These are phyloP conservation scores for Thalassaphorura encarpata DNA, from an alignment of 1,140 invertebrate species.

Conservation along the genomic window DNA sequence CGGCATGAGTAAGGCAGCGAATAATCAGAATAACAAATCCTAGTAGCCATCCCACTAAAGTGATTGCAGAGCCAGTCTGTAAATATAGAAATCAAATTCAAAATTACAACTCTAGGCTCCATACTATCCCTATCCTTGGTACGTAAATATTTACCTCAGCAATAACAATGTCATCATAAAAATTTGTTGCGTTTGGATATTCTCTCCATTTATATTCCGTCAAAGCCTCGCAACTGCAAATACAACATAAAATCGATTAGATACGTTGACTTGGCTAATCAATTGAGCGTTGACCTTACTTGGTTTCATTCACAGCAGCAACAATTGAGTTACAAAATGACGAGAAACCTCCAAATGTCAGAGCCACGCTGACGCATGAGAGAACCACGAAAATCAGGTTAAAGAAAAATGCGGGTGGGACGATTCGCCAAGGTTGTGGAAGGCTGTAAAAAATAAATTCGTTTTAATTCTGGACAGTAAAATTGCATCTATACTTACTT, in stretches of 20 bases:
- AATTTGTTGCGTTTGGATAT: slow-evolving; percentile 18
- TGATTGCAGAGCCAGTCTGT: slow-evolving; percentile 24
- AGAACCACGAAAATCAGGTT: slow-evolving; percentile 28
- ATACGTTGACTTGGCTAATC: neutral
- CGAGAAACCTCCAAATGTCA: slow-evolving; percentile 26
- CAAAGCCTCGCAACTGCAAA: slow-evolving; percentile 26
- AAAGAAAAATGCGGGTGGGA: slow-evolving; percentile 31
- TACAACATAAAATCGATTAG: neutral
- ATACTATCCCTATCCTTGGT: neutral
- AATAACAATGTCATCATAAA: slow-evolving; percentile 30
- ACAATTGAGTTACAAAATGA: slow-evolving; percentile 23
- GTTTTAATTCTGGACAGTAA: neutral
- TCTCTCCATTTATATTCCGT: slow-evolving; percentile 17
- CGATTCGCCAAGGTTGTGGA: slow-evolving; percentile 32
- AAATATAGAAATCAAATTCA: neutral
- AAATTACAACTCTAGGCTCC: neutral
- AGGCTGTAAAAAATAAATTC: slow-evolving; percentile 13
- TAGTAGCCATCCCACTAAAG: slow-evolving; percentile 22
- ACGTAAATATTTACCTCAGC: slow-evolving; percentile 15
- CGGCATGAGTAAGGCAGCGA: slow-evolving; percentile 26
- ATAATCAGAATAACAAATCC: slow-evolving; percentile 27
- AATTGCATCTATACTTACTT: slow-evolving; percentile 12
- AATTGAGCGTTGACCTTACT: slow-evolving; percentile 1
- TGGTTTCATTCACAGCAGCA: slow-evolving; percentile 17
- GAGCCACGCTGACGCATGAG: slow-evolving; percentile 20